Conservation (phyloP, 2,888 invertebrate genomes). For the Zaprionus bogoriensis region DNA sequence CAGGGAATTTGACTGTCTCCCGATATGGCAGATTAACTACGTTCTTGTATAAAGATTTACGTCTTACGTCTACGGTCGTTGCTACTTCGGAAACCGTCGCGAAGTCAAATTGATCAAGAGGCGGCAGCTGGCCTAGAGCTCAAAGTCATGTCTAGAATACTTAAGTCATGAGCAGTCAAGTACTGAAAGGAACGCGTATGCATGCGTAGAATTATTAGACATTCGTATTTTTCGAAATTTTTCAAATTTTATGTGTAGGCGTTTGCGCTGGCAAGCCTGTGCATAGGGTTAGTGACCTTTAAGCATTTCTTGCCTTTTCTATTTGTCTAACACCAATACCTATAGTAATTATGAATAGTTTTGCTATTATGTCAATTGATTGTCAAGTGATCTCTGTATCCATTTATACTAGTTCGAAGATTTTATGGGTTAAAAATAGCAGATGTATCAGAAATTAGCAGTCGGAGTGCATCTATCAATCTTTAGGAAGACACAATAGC, state of each 20-base stretch:
- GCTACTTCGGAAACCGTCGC: conserved; percentile 14
- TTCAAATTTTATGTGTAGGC: conserved; percentile 44
- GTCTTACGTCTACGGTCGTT: conserved; percentile 23
- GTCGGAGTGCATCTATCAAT: no score
- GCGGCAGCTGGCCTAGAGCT: conserved; percentile 60
- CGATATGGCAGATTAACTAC: conserved; percentile 69
- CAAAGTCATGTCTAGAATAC: conserved; percentile 72
- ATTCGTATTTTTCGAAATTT: not conserved
- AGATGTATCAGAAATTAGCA: no score
- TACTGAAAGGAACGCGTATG: conserved; percentile 21
- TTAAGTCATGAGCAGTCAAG: conserved; percentile 59
- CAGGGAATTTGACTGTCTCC: conserved; percentile 39
- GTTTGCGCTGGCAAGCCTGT: conserved; percentile 35
- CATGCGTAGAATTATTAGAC: conserved; percentile 14
- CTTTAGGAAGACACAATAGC: no score
- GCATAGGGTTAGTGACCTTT: conserved; percentile 66
- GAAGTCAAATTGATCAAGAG: conserved; percentile 4
- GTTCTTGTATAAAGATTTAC: conserved; percentile 55
- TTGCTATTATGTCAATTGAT: conserved; percentile 21
- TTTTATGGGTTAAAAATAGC: no score
- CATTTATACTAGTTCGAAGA: no score
- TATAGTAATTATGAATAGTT: conserved; percentile 32
- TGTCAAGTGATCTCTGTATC: conserved; percentile 38
- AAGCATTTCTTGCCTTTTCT: conserved; percentile 29
- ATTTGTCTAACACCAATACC: conserved; percentile 42